Percentiles rank a stretch among this genome's conserved stretches.
Evolutionary conservation across 2,888 invertebrate species (phyloP).

Genomic region (Standfussiana lucernea): DNA sequence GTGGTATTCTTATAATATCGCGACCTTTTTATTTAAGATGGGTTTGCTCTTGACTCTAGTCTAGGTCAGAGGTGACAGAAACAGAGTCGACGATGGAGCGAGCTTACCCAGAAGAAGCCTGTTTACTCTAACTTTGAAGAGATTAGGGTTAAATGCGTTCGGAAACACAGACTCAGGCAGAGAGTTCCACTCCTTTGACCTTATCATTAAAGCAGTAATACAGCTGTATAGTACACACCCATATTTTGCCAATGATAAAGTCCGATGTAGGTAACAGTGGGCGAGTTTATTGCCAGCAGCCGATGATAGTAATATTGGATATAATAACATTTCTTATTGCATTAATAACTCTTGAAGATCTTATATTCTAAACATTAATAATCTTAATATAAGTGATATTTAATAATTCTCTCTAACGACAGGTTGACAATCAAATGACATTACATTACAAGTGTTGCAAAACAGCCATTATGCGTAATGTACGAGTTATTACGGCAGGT

Average conservation of each 20-base stretch:
- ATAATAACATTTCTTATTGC: background rate
- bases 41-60: no score
- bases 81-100: no score
- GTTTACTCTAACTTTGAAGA: no score
- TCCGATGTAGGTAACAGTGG: background rate
- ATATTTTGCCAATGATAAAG: background rate
- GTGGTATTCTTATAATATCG: background rate
- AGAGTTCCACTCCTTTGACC: no score
- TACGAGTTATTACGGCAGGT: constrained; percentile 38
- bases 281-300: background rate
- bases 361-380: constrained; percentile 13
- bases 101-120: no score
- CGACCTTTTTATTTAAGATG: no score
- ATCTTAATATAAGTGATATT: background rate
- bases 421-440: constrained; percentile 44
- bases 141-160: no score
- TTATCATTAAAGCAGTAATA: no score
- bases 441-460: constrained; percentile 45
- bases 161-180: no score
- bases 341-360: constrained; percentile 14
- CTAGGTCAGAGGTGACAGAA: no score
- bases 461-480: constrained; percentile 54
- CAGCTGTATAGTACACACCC: no score
- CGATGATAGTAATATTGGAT: background rate
- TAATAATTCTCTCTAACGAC: constrained; percentile 29